Evolutionary conservation across 1,140 invertebrate genomes (phyloP).

Genomic region (Drosophila tani): DNA sequence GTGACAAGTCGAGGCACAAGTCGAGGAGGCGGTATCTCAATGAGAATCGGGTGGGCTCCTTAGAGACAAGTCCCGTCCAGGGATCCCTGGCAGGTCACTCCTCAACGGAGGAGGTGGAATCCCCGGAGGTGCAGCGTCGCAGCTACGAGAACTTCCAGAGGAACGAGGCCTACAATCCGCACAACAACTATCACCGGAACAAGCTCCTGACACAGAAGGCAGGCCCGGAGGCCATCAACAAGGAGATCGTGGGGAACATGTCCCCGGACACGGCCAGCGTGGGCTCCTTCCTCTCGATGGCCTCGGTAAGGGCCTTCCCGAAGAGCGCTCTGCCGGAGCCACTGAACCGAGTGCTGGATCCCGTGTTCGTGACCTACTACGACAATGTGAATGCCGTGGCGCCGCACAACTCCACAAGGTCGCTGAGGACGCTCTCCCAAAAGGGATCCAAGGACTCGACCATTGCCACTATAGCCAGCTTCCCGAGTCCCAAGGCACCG

Average conservation of each 20-base stretch:
- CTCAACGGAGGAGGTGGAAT: slow-evolving; percentile 76
- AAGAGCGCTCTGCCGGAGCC: slow-evolving; percentile 87
- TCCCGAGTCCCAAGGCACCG: slow-evolving; percentile 79
- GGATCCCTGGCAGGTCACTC: slow-evolving; percentile 54
- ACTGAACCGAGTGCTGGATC: slow-evolving; percentile 91
- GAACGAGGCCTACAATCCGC: slow-evolving; percentile 79
- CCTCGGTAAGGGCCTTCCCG: slow-evolving; percentile 92
- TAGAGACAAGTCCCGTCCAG: slow-evolving; percentile 78
- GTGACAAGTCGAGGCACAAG: slow-evolving; percentile 71
- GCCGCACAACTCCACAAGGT: slow-evolving; percentile 54
- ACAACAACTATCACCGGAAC: slow-evolving; percentile 84
- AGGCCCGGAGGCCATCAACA: slow-evolving; percentile 75
- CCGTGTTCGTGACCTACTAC: slow-evolving; percentile 88
- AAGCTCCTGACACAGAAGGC: slow-evolving; percentile 76
- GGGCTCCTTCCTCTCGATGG: slow-evolving; percentile 89
- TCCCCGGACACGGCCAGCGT: slow-evolving; percentile 81
- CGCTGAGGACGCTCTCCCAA: slow-evolving; percentile 49
- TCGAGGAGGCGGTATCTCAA: slow-evolving; percentile 75
- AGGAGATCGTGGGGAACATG: slow-evolving; percentile 70
- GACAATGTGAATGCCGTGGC: slow-evolving; percentile 86
- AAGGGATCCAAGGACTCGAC: slow-evolving; percentile 61
- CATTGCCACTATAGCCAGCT: slow-evolving; percentile 78
- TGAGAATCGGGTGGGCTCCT: slow-evolving; percentile 81
- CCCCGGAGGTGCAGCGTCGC: slow-evolving; percentile 42
- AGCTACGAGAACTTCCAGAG: slow-evolving; percentile 77